These are phyloP conservation scores for Sitta carolinensis DNA, from an alignment of 2,797 vertebrate genomes.

Conservation along the genomic window DNA sequence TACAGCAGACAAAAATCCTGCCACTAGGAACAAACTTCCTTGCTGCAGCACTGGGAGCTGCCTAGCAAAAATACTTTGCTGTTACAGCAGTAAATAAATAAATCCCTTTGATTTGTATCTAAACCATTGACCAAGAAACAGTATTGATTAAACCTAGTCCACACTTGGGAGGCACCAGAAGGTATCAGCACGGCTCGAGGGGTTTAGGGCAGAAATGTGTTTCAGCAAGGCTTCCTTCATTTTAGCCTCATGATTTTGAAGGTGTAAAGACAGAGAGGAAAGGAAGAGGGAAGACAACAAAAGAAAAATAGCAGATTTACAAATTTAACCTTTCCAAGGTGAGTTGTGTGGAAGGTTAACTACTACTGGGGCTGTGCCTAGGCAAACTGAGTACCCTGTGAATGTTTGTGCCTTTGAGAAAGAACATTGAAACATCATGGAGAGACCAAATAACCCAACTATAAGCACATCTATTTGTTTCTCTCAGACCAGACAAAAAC, in stretches of 20 bases:
- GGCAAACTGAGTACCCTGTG: not conserved
- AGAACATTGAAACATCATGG: not conserved
- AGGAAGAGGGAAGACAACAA: not conserved
- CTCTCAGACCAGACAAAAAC: not conserved
- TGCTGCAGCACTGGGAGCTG: not conserved
- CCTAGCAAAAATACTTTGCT: not conserved
- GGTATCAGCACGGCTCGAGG: not conserved
- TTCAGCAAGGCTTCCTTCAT: not conserved
- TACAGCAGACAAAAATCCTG: not conserved
- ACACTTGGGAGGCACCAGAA: not conserved
- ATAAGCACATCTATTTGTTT: not conserved
- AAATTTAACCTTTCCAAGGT: not conserved
- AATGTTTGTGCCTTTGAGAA: not conserved
- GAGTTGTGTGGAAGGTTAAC: not conserved
- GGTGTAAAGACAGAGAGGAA: not conserved
- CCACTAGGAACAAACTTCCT: not conserved
- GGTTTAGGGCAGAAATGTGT: not conserved
- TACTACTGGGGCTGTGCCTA: not conserved
- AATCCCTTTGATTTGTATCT: not conserved
- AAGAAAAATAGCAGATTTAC: not conserved
- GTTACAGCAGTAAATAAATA: not conserved
- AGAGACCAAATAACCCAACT: not conserved
- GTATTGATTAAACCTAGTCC: constrained; percentile 42
- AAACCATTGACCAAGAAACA: constrained; percentile 28
- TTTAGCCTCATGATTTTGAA: not conserved